A percentile compares a stretch with the other conserved stretches of the same genome.
Conservation (phyloP, 1,140 invertebrate genomes). For the Pseudoatta argentina region DNA sequence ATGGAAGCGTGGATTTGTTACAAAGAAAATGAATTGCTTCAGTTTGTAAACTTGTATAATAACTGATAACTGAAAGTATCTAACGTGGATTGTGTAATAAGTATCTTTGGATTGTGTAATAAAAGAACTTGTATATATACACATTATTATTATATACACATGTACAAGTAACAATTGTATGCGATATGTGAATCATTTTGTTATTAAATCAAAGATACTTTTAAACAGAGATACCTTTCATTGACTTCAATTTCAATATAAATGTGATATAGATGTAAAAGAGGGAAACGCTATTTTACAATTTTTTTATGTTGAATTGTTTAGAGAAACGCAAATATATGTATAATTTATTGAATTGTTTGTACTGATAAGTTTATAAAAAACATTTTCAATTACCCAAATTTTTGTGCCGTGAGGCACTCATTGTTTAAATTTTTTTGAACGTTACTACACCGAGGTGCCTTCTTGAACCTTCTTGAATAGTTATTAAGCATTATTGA, state of each 20-base stretch:
- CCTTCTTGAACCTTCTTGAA: too few species aligned
- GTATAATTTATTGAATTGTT: neutral
- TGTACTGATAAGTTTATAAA: neutral
- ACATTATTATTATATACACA: neutral
- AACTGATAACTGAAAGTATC: conserved; percentile 13
- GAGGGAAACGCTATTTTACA: neutral
- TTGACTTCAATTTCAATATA: neutral
- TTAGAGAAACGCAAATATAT: neutral
- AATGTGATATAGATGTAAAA: neutral
- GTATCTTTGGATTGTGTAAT: conserved; percentile 23
- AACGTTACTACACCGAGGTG: neutral
- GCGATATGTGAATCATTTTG: conserved; percentile 37
- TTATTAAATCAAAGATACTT: conserved; percentile 54
- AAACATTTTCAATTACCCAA: neutral
- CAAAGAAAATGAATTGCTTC: neutral
- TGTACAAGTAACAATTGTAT: conserved; percentile 32
- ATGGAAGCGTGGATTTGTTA: neutral
- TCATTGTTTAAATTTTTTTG: neutral
- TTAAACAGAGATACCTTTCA: conserved; percentile 24
- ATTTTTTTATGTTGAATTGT: neutral
- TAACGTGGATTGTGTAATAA: conserved; percentile 41
- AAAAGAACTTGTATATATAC: conserved; percentile 32
- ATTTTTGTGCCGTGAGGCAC: neutral
- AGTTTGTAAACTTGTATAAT: conserved; percentile 34
- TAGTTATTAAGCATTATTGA: too few species aligned